A percentile compares a stretch with the other conserved stretches of the same genome.
phyloP scores from a whole-genome alignment of 2,113 vertebrate species.

The Tetraodon nigroviridis region DNA sequence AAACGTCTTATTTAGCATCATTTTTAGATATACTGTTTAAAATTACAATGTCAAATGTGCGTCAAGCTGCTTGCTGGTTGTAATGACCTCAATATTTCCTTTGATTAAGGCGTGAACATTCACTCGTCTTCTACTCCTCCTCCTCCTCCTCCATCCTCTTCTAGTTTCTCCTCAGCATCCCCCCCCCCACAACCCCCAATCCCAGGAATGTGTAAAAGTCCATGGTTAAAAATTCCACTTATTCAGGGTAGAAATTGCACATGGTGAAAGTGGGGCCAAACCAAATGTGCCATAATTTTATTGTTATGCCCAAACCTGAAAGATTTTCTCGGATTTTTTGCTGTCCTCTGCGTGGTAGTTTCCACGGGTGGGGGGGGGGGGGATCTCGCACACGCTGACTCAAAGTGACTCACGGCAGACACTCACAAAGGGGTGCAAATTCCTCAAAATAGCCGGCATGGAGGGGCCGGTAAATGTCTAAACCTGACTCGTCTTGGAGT shows the following conservation, averaged over 20 bases:
- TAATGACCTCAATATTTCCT: too few species aligned
- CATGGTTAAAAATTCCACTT: too few species aligned
- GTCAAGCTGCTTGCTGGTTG: too few species aligned
- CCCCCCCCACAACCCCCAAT: too few species aligned
- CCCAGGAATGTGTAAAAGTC: too few species aligned
- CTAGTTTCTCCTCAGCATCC: constrained; percentile 13
- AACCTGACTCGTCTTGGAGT: constrained; percentile 25
- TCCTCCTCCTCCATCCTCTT: constrained; percentile 5
- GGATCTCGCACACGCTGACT: constrained; percentile 28
- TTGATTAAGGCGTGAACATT: too few species aligned
- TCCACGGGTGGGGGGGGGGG: background rate
- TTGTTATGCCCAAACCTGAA: constrained; percentile 11
- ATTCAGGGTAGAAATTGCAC: too few species aligned
- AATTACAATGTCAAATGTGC: too few species aligned
- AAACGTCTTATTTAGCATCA: too few species aligned
- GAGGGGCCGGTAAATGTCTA: constrained; percentile 11
- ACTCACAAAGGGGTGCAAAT: constrained; percentile 21
- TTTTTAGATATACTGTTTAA: too few species aligned
- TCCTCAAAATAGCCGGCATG: constrained; percentile 6
- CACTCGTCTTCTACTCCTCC: constrained; percentile 4
- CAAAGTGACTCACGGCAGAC: constrained; percentile 37
- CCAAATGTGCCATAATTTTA: background rate
- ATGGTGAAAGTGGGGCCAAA: too few species aligned
- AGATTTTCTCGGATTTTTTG: constrained; percentile 13
- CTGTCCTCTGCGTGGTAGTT: constrained; percentile 13